A percentile compares a stretch with the other conserved stretches of the same genome.
Evolutionary conservation across 2,113 vertebrate species (phyloP).

Genomic region (Eretmochelys imbricata): DNA sequence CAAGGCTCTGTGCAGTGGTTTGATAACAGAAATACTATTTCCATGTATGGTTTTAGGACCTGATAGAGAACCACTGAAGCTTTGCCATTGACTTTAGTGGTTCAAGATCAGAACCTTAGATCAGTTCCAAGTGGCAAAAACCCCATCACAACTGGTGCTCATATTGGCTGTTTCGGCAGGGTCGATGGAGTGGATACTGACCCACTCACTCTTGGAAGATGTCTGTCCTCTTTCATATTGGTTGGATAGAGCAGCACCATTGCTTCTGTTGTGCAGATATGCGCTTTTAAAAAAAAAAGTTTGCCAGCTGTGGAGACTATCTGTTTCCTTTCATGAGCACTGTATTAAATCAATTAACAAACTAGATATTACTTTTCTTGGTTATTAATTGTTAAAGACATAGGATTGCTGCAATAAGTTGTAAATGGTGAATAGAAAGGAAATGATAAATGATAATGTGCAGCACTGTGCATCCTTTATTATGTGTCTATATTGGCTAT

Average conservation of each 20-base stretch:
- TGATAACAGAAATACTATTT: not conserved
- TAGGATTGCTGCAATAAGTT: not conserved
- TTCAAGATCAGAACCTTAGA: too few relatives aligned
- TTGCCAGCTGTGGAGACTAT: too few relatives aligned
- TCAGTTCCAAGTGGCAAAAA: not conserved
- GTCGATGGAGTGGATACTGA: not conserved
- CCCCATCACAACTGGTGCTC: too few relatives aligned
- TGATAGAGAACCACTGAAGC: not conserved
- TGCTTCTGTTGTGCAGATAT: not conserved
- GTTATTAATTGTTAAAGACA: not conserved
- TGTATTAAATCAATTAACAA: not conserved
- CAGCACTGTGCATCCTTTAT: fast-evolving
- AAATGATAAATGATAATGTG: not conserved
- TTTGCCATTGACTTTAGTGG: not conserved
- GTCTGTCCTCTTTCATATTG: not conserved
- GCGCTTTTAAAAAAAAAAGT: not conserved
- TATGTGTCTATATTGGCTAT: not conserved
- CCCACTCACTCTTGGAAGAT: not conserved
- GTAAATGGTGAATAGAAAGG: not conserved
- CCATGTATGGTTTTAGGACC: not conserved
- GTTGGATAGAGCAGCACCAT: not conserved
- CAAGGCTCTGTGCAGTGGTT: not conserved
- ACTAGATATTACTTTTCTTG: not conserved
- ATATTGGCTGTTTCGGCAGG: not conserved
- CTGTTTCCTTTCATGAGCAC: not conserved